Base-by-base conservation (phyloP, 2,797 vertebrate species). In the Muraenolepis orangiensis region DNA sequence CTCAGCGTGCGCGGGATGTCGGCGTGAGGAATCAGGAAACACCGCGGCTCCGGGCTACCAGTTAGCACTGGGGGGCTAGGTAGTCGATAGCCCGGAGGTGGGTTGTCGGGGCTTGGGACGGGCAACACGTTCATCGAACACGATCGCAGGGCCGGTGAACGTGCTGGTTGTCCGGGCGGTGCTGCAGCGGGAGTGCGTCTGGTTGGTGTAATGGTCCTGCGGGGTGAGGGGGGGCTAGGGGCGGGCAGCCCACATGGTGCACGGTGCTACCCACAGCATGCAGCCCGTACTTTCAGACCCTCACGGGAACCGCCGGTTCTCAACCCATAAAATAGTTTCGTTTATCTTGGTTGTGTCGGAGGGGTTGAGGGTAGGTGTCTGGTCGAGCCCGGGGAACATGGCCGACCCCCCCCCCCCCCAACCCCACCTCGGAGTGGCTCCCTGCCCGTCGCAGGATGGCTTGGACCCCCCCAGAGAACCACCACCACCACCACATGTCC, bases 11-110 rank as follows among this genome's bases (percentile, higher is more conserved):
- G 18, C 1, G 12, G 68, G 20, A 61, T 76, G 72, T 67, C 31
- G 69, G 2, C 1, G 0, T 11, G 32, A 11, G 42, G 32, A 30
- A 29, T 68, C 57, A 5, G 85, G 85, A 84, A 87, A 85, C 84
- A 74, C 79, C 86, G 84, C 40, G 81, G 87, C 57, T 29, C 10
- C 29, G 34, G 68, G 80, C 81, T 69, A n/a, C n/a, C n/a, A 32
- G 32, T 32, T 76, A 64, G 26, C 57, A 23, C 7, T 86, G 82
- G 81, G 81, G 5, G 80, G 40, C 71, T 51, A 20, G 66, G 6
- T n/a, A n/a, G n/a, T n/a, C 1, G 40, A 30, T 84, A 82, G 81
- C 82, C 16, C 29, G 70, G 71, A 70, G 18, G 16, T 64, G 29
- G 67, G 31, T 20, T 1, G 31, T 16, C 64, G 28, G 12, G 26